Base-by-base conservation (phyloP, 1,140 invertebrate species). In the Euura lappo region DNA sequence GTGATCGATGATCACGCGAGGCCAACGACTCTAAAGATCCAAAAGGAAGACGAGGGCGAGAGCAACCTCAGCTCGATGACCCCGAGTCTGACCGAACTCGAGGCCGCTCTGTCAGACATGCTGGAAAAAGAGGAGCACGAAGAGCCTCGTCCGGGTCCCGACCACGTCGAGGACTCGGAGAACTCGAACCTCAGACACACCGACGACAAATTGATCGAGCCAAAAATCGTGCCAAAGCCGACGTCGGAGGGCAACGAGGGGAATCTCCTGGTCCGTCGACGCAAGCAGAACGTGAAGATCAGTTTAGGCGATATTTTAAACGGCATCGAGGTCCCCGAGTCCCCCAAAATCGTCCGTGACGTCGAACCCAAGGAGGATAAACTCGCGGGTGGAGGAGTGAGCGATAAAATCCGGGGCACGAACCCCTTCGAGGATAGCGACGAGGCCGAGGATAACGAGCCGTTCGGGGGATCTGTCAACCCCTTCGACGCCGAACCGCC, bases 1-100 rank as follows among this genome's bases (percentile, higher is more conserved):
- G 77, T 78, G n/a, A 78, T 79, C 7, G 80, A 85, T 60, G 75
- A 83, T 46, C 8, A n/a, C 10, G 51, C 13, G 8, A 60, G 51
- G 5, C 83, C 80, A 43, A 78, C 78, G 0, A 71, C 83, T 44
- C 69, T 85, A 3, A 86, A 83, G 51, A 77, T 85, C 28, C 69
- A 84, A 2, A 75, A 79, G 5, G 83, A 84, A 5, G 82, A 82
- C 11, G 71, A 47, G 3, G 71, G 71, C 0, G 76, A 72, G 3
- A 84, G 83, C 68, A 86, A 87, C 72, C 72, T 84, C 10, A 85
- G 83, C 69, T 87, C 85, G 69, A 87, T 85, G 84, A 87, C 86
- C 42, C 86, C 87, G 5, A 87, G 86, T 65, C 79, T 88, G 42
- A 86, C 79, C 44, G 87, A 88, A 72, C 66, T 88, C 46, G 86